These are phyloP conservation scores for Cylas formicarius DNA, from an alignment of 1,140 invertebrate genomes.

Conservation along the genomic window DNA sequence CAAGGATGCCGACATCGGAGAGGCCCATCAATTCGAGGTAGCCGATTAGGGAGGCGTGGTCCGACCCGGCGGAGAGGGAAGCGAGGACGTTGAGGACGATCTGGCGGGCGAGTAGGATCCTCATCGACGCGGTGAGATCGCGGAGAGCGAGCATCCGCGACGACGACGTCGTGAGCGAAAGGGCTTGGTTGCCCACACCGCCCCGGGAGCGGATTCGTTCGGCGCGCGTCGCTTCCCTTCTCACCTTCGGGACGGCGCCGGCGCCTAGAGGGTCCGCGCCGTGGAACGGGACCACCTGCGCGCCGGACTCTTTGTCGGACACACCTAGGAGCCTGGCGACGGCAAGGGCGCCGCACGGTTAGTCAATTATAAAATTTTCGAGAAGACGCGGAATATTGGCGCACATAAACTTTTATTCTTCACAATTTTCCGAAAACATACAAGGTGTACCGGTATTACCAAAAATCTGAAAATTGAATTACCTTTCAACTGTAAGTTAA, in stretches of 20 bases:
- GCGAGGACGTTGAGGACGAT: slow-evolving; percentile 51
- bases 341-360: too few relatives aligned
- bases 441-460: too few relatives aligned
- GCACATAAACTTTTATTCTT: too few relatives aligned
- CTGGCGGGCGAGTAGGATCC: slow-evolving; percentile 49
- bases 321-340: slow-evolving; percentile 17
- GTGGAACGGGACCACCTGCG: slow-evolving; percentile 44
- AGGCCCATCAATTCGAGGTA: slow-evolving; percentile 54
- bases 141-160: slow-evolving; percentile 49
- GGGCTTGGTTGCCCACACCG: slow-evolving; percentile 50
- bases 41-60: slow-evolving; percentile 45
- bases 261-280: slow-evolving; percentile 49
- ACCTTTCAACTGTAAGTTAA: too few relatives aligned
- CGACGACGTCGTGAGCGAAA: slow-evolving; percentile 40
- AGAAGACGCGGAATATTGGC: too few relatives aligned
- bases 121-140: slow-evolving; percentile 46
- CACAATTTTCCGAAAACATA: too few relatives aligned
- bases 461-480: too few relatives aligned
- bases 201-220: slow-evolving; percentile 12
- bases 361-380: too few relatives aligned
- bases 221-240: slow-evolving; percentile 22
- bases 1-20: slow-evolving; percentile 52
- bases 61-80: slow-evolving; percentile 47
- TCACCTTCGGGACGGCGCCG: slow-evolving; percentile 40
- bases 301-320: slow-evolving; percentile 26